Evolutionary conservation across 2,888 invertebrate genomes (phyloP), one percentile per base, ranked within the genome.

Genomic region (Ypsolopha scabrella): DNA sequence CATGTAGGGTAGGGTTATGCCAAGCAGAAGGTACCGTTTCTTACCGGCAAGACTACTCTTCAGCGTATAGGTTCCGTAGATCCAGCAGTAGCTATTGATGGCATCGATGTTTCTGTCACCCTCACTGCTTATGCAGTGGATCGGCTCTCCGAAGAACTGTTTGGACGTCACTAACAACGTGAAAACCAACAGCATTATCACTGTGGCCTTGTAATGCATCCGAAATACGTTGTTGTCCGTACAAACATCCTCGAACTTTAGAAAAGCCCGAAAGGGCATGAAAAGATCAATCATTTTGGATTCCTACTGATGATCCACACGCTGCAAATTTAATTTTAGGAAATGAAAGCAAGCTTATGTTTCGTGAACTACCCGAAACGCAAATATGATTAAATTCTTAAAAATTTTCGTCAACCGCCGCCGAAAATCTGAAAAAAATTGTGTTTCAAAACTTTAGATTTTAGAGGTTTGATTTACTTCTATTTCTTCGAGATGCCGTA

Each of bases 81-180:
- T 92, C 94, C 94, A 94, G 74, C 94, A 94, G 70, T 90, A 94
- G 51, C 91, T 90, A 62, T 94, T 91, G 7, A 94, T 83, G 35
- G 91, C 88, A 49, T 91, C 90, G 55, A 86, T 88, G 49, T 90
- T 87, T 36, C 52, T 63, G 52, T 75, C 71, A 47, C 85, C 79
- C 11, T 77, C 77, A 46, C 75, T 74, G 41, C 86, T 81, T 68
- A 90, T 87, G 70, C 95, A 95, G 62, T 92, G 90, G 50, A 96
- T 94, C 0, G 95, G 94, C 61, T 95, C 93, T 0, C 95, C 95
- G 62, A 95, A 94, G 77, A 94, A 94, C 72, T 95, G 94, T 64
- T 93, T 93, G 10, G 93, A 91, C 33, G 93, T 92, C 45, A 95
- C 89, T 61, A 95, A 70, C 61, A 94, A 77, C 1, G 93, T 91